phyloP scores from a whole-genome alignment of 2,888 invertebrate species.

The Leucoptera coffeella region DNA sequence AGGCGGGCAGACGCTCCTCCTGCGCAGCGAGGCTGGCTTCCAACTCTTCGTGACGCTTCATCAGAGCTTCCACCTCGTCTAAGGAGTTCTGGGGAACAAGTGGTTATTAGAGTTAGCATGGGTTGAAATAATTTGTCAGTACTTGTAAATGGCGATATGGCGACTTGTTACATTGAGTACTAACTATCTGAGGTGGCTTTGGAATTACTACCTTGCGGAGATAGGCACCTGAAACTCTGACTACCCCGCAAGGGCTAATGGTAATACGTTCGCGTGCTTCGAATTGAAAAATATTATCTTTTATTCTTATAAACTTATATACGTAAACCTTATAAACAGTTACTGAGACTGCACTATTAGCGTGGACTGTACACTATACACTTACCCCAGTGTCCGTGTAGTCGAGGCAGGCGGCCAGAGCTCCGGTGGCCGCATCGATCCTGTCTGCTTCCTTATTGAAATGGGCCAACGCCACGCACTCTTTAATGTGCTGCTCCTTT shows the following conservation, averaged over 20 bases:
- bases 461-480: constrained; percentile 82
- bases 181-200: too few species aligned
- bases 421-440: constrained; percentile 90
- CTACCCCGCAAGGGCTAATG: too few species aligned
- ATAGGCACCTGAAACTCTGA: too few species aligned
- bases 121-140: too few species aligned
- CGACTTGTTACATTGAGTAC: too few species aligned
- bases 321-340: too few species aligned
- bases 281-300: too few species aligned
- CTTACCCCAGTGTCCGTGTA: constrained; percentile 80
- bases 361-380: constrained; percentile 6
- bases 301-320: too few species aligned
- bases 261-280: too few species aligned
- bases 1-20: constrained; percentile 81
- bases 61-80: constrained; percentile 85
- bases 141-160: too few species aligned
- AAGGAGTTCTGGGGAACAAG: constrained; percentile 60
- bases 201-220: too few species aligned
- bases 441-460: constrained; percentile 96
- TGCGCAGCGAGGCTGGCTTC: constrained; percentile 89
- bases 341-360: too few species aligned
- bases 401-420: constrained; percentile 90
- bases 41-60: constrained; percentile 91
- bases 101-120: not conserved
- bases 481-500: constrained; percentile 79